phyloP scores from a whole-genome alignment of 2,113 vertebrate genomes.

The Anolis carolinensis region DNA sequence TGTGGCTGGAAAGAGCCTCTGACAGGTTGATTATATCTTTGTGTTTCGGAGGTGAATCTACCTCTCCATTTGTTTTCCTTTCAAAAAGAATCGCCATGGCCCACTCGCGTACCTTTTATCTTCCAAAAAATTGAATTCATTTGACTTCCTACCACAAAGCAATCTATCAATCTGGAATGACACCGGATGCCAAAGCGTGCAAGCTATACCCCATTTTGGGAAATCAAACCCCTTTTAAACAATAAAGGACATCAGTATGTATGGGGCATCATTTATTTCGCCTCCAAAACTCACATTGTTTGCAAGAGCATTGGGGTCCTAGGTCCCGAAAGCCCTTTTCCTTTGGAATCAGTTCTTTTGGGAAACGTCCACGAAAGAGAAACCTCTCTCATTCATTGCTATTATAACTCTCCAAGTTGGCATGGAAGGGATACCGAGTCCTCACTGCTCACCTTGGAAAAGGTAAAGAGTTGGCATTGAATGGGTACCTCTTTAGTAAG shows the following conservation, averaged over 20 bases:
- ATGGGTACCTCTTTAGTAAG: no score
- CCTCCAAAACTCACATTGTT: not conserved
- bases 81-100: not conserved
- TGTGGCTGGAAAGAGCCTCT: conserved; percentile 1
- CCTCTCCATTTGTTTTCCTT: not conserved
- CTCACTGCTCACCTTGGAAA: no score
- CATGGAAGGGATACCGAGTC: no score
- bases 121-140: not conserved
- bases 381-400: no score
- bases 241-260: not conserved
- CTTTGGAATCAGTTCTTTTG: no score
- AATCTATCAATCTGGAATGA: no score
- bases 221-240: not conserved
- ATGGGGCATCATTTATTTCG: not conserved
- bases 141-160: no score
- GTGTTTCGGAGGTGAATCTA: conserved; percentile 1
- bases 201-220: not conserved
- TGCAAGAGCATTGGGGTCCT: not conserved
- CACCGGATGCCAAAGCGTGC: not conserved
- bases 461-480: no score
- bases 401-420: no score
- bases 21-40: conserved; percentile 23
- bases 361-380: no score
- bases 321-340: no score
- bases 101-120: no score